phyloP scores from a whole-genome alignment of 1,140 invertebrate genomes.

The Cyphomyrmex costatus region DNA sequence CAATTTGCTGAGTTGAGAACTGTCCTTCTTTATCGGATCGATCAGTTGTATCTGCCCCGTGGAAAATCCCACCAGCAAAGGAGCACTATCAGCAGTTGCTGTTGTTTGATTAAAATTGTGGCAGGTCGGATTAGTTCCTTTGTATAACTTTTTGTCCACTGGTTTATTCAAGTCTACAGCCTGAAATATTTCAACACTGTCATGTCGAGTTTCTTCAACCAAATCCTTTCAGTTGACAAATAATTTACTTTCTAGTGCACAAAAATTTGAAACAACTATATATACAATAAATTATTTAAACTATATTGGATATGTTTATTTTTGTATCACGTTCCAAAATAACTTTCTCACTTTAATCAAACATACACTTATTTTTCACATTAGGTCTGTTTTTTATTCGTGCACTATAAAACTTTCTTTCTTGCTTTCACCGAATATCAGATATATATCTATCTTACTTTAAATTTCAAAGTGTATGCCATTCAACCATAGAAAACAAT shows the following conservation, averaged over 20 bases:
- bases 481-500: no score
- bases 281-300: neutral
- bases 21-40: constrained; percentile 97
- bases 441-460: no score
- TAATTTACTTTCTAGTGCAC: neutral
- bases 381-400: no score
- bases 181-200: constrained; percentile 85
- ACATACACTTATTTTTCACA: no score
- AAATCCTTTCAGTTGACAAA: neutral
- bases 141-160: constrained; percentile 99
- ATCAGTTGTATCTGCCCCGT: constrained; percentile 99
- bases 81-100: constrained; percentile 93
- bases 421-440: no score
- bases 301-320: no score
- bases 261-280: neutral
- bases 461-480: no score
- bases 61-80: constrained; percentile 97
- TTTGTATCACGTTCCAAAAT: no score
- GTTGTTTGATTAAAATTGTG: constrained; percentile 98
- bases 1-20: constrained; percentile 92
- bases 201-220: neutral
- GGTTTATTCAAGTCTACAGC: constrained; percentile 98
- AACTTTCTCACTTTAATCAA: no score
- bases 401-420: no score
- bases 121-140: constrained; percentile 99